Base-by-base conservation (phyloP, 2,113 vertebrate species). In the Pygoscelis adeliae region DNA sequence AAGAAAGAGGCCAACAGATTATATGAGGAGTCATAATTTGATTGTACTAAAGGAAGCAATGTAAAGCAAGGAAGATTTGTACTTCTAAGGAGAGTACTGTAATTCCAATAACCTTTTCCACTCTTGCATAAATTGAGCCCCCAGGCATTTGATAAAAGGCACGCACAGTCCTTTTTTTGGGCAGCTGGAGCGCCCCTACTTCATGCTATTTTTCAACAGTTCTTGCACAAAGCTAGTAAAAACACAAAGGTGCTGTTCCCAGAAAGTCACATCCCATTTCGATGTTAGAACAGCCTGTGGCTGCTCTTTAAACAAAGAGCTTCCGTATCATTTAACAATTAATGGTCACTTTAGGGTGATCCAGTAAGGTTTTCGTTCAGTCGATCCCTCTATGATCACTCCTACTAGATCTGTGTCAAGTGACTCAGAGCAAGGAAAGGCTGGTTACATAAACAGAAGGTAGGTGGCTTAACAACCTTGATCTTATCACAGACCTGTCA, bases 381-480 rank as follows among this genome's bases (percentile, higher is more conserved):
- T 61, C 2, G 40, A 84, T 55, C 76, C 30, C 50, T 23, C 71
- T 25, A 3, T 11, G 70, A 96, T 88, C 70, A 4, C 50, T 73
- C 46, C 65, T 73, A 34, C 42, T 29, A 38, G 21, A 58, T 20
- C 82, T 58, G 8, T 18, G 0, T 13, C 40, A 21, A 91, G 66
- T 66, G 95, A 95, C 84, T 93, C 81, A 76, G 71, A 92, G 56
- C 36, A 46, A 74, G 85, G 62, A 21, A 65, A 83, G 56, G 44
- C 66, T 81, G 95, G 88, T 96, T 96, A 93, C 49, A 80, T 80
- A 88, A 97, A 97, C 67, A 89, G 74, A 79, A 96, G 67, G 85
- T 96, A 93, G 74, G 83, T 95, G 93, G 95, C 78, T 91, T 97
- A 90, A 96, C 94, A 96, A 84, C 90, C 92, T 91, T 94, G 96